These are phyloP conservation scores for Tubulanus polymorphus DNA, from an alignment of 2,888 invertebrate genomes.

Conservation along the genomic window DNA sequence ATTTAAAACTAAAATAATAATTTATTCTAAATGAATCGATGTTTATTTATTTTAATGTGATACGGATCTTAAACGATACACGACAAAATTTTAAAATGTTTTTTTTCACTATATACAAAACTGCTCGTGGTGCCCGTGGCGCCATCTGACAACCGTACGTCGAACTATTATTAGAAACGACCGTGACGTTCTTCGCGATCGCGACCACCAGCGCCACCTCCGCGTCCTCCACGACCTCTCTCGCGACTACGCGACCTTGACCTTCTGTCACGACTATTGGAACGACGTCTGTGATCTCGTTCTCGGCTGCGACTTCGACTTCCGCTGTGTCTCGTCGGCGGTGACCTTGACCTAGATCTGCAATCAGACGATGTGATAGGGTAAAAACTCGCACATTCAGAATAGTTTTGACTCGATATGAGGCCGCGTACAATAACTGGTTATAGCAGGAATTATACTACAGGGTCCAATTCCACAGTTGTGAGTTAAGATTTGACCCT, in stretches of 20 bases:
- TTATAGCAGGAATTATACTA: too few species aligned
- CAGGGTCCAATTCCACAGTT: too few species aligned
- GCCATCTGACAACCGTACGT: too few species aligned
- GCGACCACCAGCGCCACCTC: conserved; percentile 15
- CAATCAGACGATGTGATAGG: not conserved
- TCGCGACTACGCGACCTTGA: conserved; percentile 32
- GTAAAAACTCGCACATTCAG: not conserved
- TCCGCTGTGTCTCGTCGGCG: conserved; percentile 25
- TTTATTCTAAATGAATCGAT: too few species aligned
- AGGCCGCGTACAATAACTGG: not conserved
- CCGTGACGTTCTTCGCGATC: conserved; percentile 1
- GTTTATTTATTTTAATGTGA: too few species aligned
- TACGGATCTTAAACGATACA: too few species aligned
- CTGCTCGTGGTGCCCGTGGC: too few species aligned
- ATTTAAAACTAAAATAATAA: too few species aligned
- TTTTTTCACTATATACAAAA: too few species aligned
- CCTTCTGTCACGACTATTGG: conserved; percentile 17
- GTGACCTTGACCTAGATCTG: conserved; percentile 34
- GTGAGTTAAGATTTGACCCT: too few species aligned
- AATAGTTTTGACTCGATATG: too few species aligned
- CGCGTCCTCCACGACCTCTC: conserved; percentile 12
- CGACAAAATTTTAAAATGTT: too few species aligned
- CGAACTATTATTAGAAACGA: not conserved
- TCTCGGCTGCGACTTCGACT: conserved; percentile 23
- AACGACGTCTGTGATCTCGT: conserved; percentile 14